Conservation (phyloP, 2,888 invertebrate genomes). For the Stenichneumon culpator region DNA sequence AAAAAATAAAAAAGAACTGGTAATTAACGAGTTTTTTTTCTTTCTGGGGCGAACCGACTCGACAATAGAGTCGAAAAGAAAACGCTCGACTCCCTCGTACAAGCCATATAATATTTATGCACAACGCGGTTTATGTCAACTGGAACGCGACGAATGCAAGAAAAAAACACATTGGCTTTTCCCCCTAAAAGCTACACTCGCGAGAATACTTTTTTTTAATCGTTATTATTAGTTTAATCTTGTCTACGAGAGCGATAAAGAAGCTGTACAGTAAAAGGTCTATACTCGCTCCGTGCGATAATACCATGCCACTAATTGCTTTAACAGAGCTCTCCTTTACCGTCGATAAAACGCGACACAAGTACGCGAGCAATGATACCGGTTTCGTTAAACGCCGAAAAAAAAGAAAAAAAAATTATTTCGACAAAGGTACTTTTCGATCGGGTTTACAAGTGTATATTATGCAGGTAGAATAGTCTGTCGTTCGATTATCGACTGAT, state of each 20-base stretch:
- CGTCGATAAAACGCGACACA: constrained; percentile 23
- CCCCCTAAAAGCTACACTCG: constrained; percentile 51
- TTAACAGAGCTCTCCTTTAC: constrained; percentile 10
- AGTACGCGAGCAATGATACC: constrained; percentile 6
- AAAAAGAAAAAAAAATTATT: constrained; percentile 36
- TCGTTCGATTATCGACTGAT: constrained; percentile 61
- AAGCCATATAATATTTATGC: constrained; percentile 43
- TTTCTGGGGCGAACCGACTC: not conserved
- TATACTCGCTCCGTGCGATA: constrained; percentile 21
- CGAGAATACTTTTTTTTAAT: constrained; percentile 34
- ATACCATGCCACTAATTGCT: constrained; percentile 34
- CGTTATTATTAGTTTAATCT: constrained; percentile 14
- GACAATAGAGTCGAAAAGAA: not conserved
- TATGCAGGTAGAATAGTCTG: constrained; percentile 58
- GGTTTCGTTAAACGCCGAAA: constrained; percentile 24
- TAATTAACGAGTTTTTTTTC: not conserved
- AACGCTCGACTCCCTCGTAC: constrained; percentile 17
- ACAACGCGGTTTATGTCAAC: constrained; percentile 38
- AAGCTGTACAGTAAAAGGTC: constrained; percentile 52
- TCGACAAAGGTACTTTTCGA: constrained; percentile 50
- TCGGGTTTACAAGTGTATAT: constrained; percentile 66
- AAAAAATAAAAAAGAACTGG: constrained; percentile 10
- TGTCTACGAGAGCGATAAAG: constrained; percentile 55
- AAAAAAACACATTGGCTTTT: constrained; percentile 35
- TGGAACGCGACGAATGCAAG: constrained; percentile 45